A percentile compares a stretch with the other conserved stretches of the same genome.
Conservation (phyloP, 2,888 invertebrate genomes). For the Zaprionus obscuricornis region DNA sequence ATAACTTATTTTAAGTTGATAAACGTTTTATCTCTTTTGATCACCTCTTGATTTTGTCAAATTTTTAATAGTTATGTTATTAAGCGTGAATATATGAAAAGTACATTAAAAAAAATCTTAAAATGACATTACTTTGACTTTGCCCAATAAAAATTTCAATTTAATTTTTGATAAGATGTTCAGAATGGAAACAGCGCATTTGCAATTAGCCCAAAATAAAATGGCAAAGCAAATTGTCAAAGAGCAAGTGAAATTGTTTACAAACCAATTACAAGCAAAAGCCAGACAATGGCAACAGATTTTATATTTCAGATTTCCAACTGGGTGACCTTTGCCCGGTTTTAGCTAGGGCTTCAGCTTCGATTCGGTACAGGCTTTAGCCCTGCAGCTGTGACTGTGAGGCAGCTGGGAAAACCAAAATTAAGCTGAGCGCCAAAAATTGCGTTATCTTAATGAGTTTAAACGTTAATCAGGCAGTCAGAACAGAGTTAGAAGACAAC, state of each 20-base stretch:
- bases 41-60: too few species aligned
- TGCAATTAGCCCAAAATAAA: conserved; percentile 64
- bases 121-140: conserved; percentile 20
- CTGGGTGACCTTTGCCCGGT: conserved; percentile 62
- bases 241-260: conserved; percentile 71
- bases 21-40: too few species aligned
- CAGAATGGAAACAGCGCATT: conserved; percentile 36
- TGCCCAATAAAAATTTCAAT: conserved; percentile 16
- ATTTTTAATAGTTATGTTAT: too few species aligned
- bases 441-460: conserved; percentile 82
- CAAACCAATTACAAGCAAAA: conserved; percentile 69
- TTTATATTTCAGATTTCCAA: conserved; percentile 58
- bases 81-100: conserved; percentile 51
- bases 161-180: conserved; percentile 50
- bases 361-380: background rate
- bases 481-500: conserved; percentile 16
- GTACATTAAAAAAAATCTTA: background rate
- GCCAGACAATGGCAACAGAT: conserved; percentile 68
- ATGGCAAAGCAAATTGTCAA: conserved; percentile 67
- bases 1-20: too few species aligned
- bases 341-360: background rate
- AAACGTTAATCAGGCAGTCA: conserved; percentile 70
- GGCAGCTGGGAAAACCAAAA: conserved; percentile 65
- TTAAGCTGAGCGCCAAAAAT: conserved; percentile 73
- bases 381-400: conserved; percentile 40